phyloP scores from a whole-genome alignment of 23 tunicate genomes.

The Halocynthia roretzi region DNA sequence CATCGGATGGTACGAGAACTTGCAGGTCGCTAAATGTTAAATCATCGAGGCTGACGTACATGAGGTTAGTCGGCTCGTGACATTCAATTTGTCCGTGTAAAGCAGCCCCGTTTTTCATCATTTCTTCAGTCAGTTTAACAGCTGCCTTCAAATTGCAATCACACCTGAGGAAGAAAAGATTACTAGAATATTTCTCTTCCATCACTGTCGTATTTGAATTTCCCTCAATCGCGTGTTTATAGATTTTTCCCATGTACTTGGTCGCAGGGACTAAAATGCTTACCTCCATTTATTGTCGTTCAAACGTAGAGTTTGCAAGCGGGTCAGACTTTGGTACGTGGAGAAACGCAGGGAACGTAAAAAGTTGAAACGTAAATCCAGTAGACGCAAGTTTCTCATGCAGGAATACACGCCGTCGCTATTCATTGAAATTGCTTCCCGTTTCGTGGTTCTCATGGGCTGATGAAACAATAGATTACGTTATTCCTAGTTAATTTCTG shows the following conservation, averaged over 20 bases:
- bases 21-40: background rate
- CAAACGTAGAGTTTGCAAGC: slow-evolving; percentile 11
- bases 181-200: background rate
- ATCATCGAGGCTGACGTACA: slow-evolving; percentile 1
- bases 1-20: background rate
- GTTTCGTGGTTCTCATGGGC: no score
- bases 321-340: slow-evolving; percentile 20
- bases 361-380: slow-evolving; percentile 43
- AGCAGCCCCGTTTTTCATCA: background rate
- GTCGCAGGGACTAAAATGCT: no score
- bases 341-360: slow-evolving; percentile 8
- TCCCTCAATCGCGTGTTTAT: background rate
- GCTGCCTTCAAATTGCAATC: slow-evolving; percentile 63
- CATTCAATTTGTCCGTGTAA: background rate
- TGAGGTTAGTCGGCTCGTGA: background rate
- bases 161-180: slow-evolving; percentile 29
- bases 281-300: slow-evolving; percentile 55
- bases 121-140: slow-evolving; percentile 17
- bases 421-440: no score
- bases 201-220: no score
- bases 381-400: slow-evolving; percentile 2
- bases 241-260: background rate
- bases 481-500: no score
- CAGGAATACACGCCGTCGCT: background rate
- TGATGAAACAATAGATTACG: no score